These are phyloP conservation scores for Spatula clypeata DNA, from an alignment of 2,797 vertebrate species.

Conservation along the genomic window DNA sequence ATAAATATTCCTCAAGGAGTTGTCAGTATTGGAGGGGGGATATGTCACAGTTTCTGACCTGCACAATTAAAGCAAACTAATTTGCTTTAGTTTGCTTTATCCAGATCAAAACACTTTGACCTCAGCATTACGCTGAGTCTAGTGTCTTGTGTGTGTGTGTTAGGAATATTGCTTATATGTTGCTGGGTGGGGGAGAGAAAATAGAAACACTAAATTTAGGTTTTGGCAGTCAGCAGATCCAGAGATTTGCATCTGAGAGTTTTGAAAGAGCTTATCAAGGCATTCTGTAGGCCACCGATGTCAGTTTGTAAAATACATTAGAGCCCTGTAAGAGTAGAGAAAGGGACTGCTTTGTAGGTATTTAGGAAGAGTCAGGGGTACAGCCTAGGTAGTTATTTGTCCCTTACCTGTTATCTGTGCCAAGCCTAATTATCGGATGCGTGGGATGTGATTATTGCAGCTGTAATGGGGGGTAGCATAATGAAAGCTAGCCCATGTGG, in stretches of 20 bases:
- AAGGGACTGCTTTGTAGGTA: not conserved
- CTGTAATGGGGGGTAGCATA: not conserved
- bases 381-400: not conserved
- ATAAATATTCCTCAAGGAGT: not conserved
- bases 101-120: not conserved
- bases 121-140: not conserved
- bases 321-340: not conserved
- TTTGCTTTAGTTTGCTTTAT: not conserved
- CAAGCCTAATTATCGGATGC: not conserved
- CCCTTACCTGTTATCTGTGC: not conserved
- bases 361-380: not conserved
- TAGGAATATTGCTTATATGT: not conserved
- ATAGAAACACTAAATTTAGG: not conserved
- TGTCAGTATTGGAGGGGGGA: not conserved
- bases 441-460: not conserved
- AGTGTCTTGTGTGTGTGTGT: not conserved
- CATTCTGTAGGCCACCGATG: not conserved
- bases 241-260: not conserved
- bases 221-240: not conserved
- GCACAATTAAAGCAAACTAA: not conserved
- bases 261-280: not conserved
- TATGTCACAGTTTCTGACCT: not conserved
- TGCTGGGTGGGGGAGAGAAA: not conserved
- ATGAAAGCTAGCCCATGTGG: not conserved
- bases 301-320: not conserved